Percentiles rank a stretch among this genome's conserved stretches.
Conservation (phyloP, 2,113 vertebrate species). For the Cepphus grylle region DNA sequence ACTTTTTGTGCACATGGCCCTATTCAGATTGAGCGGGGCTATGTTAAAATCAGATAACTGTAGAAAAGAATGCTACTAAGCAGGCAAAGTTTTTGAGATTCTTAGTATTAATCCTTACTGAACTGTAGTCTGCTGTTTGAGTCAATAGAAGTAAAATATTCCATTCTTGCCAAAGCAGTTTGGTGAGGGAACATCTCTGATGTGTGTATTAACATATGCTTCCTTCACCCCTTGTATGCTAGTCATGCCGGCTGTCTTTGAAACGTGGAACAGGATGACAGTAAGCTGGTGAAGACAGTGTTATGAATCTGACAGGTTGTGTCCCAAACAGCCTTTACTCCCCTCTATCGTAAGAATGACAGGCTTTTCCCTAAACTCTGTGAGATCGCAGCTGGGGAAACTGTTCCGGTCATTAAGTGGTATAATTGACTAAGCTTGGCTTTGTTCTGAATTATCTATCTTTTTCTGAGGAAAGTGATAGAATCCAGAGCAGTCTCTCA, state of each 20-base stretch:
- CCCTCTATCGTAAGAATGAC: fast-evolving
- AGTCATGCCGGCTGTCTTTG: background rate
- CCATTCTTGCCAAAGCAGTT: background rate
- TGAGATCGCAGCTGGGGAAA: background rate
- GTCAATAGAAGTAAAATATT: background rate
- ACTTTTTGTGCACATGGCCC: background rate
- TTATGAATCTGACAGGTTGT: background rate
- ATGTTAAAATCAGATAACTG: background rate
- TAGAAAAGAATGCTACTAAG: background rate
- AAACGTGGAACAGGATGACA: background rate
- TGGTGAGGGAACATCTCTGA: background rate
- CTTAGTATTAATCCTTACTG: background rate
- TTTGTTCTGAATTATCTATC: background rate
- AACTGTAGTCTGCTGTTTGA: background rate
- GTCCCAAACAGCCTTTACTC: background rate
- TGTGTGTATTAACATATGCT: background rate
- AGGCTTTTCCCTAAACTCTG: background rate
- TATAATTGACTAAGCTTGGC: background rate
- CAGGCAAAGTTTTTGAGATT: background rate
- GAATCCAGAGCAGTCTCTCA: background rate
- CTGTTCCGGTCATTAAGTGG: background rate
- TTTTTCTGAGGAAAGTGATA: background rate
- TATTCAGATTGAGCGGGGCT: background rate
- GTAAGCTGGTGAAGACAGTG: background rate
- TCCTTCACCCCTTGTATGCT: background rate